These are phyloP conservation scores for Macrobrachium rosenbergii DNA, from an alignment of 1,140 invertebrate genomes.

Conservation along the genomic window DNA sequence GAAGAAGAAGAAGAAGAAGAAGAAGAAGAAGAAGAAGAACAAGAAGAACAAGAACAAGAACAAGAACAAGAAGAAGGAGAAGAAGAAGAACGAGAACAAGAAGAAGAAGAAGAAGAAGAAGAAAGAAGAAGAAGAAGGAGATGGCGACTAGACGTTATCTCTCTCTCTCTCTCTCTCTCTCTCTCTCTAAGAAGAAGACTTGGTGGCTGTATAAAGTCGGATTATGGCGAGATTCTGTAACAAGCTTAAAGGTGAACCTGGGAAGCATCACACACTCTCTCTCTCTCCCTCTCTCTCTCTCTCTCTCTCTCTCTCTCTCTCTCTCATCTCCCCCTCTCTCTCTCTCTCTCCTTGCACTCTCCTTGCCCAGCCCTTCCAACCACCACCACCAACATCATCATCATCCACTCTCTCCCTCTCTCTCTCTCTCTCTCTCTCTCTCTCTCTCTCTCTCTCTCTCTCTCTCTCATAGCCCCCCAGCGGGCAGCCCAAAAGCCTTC, in stretches of 20 bases:
- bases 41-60: background rate
- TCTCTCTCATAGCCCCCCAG: background rate
- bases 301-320: background rate
- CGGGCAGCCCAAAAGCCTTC: background rate
- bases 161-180: too few relatives aligned
- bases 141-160: too few relatives aligned
- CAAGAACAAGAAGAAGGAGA: too few relatives aligned
- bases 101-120: conserved; percentile 6
- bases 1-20: background rate
- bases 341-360: background rate
- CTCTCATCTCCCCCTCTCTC: background rate
- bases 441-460: conserved; percentile 25
- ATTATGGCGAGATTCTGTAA: conserved; percentile 24
- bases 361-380: too few relatives aligned
- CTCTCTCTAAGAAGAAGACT: background rate
- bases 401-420: background rate
- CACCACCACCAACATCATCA: too few relatives aligned
- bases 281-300: background rate
- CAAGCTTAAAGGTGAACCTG: conserved; percentile 46
- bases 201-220: background rate
- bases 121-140: background rate
- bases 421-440: conserved; percentile 20
- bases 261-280: background rate
- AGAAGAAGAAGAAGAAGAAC: too few relatives aligned
- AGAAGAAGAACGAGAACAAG: too few relatives aligned